phyloP scores from a whole-genome alignment of 2,113 vertebrate genomes.

The Clarias macrocephalus region DNA sequence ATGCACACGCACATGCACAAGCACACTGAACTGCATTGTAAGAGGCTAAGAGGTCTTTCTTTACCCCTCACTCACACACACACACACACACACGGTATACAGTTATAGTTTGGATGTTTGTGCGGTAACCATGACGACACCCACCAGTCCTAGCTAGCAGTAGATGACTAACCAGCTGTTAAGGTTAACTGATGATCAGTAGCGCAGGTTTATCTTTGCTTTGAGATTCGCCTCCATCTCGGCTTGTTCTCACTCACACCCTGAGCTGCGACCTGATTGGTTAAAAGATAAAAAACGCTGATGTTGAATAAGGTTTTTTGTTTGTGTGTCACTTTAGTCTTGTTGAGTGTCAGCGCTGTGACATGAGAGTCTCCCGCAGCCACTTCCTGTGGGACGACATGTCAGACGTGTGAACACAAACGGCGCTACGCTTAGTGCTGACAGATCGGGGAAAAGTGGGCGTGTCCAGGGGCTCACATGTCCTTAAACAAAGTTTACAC shows the following conservation, averaged over 20 bases:
- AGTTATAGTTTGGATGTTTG: no score
- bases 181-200: not conserved
- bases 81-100: not conserved
- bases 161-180: not conserved
- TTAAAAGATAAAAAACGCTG: not conserved
- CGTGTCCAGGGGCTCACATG: not conserved
- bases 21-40: no score
- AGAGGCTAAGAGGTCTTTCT: no score
- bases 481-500: no score
- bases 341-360: not conserved
- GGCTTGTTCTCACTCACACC: not conserved
- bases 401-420: not conserved
- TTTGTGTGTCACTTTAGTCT: not conserved
- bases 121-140: not conserved
- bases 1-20: no score
- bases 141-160: not conserved
- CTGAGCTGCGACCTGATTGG: not conserved
- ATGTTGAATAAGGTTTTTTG: not conserved
- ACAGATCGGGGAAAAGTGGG: not conserved
- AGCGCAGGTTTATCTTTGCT: not conserved
- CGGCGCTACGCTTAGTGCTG: not conserved
- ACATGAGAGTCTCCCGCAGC: no score
- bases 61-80: slow-evolving; percentile 3
- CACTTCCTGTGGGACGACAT: not conserved
- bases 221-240: not conserved